These are phyloP conservation scores for Sebastes oblongus DNA, from an alignment of 2,797 vertebrate genomes.

Conservation along the genomic window DNA sequence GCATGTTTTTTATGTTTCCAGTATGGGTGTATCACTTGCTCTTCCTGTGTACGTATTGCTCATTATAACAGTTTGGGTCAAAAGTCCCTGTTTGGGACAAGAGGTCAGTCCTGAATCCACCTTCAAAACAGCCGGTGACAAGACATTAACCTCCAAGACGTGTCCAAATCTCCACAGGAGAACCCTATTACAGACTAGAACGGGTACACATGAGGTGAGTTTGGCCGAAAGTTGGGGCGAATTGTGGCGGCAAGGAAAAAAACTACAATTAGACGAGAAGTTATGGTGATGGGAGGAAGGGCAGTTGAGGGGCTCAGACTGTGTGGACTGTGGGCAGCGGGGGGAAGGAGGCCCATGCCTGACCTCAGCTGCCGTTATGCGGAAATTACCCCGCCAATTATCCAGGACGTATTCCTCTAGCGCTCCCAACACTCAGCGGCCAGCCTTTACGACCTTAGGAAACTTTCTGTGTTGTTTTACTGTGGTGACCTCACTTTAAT, in stretches of 20 bases:
- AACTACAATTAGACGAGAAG: conserved; percentile 43
- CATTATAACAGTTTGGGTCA: conserved; percentile 15
- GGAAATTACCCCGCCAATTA: conserved; percentile 80
- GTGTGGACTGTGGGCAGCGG: conserved; percentile 52
- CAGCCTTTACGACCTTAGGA: conserved; percentile 75
- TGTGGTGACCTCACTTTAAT: conserved; percentile 74
- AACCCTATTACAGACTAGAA: conserved; percentile 26
- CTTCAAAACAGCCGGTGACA: conserved; percentile 22
- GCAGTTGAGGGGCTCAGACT: conserved; percentile 43
- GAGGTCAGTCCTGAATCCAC: conserved; percentile 11
- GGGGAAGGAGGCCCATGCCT: conserved; percentile 69
- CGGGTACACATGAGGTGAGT: conserved; percentile 18
- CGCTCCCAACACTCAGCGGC: conserved; percentile 65
- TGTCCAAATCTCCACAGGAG: conserved; percentile 27
- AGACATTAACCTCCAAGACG: conserved; percentile 29
- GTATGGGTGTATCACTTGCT: neutral
- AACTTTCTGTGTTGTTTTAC: conserved; percentile 79
- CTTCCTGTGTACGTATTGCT: neutral
- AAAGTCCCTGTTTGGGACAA: neutral
- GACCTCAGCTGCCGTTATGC: conserved; percentile 76
- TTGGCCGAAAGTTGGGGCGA: conserved; percentile 30
- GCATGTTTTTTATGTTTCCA: neutral
- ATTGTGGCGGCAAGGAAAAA: conserved; percentile 30
- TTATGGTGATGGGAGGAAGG: conserved; percentile 47
- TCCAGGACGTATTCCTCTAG: conserved; percentile 72